Evolutionary conservation across 92 coral and sea anemone genomes (phyloP).

Genomic region (Palythoa caribaeorum): DNA sequence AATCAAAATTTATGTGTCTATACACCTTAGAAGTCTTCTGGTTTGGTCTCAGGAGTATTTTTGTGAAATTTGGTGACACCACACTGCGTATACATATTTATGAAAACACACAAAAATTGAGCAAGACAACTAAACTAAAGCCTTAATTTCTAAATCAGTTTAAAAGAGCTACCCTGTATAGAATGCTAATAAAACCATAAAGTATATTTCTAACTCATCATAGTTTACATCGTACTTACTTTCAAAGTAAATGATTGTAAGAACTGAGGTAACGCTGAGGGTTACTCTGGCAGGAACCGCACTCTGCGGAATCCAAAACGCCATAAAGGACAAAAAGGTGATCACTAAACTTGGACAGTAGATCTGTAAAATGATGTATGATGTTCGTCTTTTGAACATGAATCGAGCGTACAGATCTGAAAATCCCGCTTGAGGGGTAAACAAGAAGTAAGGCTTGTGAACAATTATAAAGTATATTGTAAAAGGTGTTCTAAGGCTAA

Average conservation of each 20-base stretch:
- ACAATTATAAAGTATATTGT: too few species aligned
- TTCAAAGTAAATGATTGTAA: constrained; percentile 45
- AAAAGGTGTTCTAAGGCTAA: too few species aligned
- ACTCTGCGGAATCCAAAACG: constrained; percentile 35
- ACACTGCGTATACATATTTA: too few species aligned
- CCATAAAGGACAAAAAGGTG: constrained; percentile 32
- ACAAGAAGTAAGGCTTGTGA: background rate
- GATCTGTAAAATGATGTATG: constrained; percentile 32
- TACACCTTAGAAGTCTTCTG: too few species aligned
- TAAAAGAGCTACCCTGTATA: too few species aligned
- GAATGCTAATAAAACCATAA: too few species aligned
- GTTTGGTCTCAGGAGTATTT: too few species aligned
- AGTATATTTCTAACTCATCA: background rate
- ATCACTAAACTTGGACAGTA: constrained; percentile 39
- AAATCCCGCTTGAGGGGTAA: constrained; percentile 18
- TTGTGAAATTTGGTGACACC: too few species aligned
- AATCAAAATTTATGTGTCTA: too few species aligned
- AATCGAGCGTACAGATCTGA: constrained; percentile 39
- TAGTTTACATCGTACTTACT: background rate
- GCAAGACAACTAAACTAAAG: too few species aligned
- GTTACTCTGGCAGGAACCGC: constrained; percentile 45
- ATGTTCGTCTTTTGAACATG: constrained; percentile 30
- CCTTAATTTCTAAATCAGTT: too few species aligned
- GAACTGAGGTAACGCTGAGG: constrained; percentile 35
- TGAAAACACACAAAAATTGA: too few species aligned